Conservation (phyloP, 2,888 invertebrate genomes). For the Tetranychus truncatus region DNA sequence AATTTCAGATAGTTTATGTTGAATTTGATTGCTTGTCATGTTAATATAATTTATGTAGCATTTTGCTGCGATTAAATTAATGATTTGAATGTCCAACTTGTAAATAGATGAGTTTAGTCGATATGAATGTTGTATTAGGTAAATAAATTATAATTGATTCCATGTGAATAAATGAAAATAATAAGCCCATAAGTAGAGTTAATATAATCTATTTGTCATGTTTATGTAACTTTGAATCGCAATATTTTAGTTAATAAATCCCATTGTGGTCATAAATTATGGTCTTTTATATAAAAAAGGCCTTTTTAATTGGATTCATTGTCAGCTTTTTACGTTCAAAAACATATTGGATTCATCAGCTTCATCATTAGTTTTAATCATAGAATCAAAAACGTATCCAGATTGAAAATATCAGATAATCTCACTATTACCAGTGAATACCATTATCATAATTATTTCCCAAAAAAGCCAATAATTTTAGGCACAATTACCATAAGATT, state of each 20-base stretch:
- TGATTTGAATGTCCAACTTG: too few relatives aligned
- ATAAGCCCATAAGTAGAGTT: too few relatives aligned
- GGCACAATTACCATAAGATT: background rate
- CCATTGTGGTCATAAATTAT: conserved; percentile 1
- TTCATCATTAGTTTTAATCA: background rate
- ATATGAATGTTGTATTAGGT: too few relatives aligned
- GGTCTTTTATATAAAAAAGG: background rate
- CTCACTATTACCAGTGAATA: background rate
- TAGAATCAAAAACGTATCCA: background rate
- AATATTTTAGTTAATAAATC: conserved; percentile 1
- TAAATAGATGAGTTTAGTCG: too few relatives aligned
- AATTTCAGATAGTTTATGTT: too few relatives aligned
- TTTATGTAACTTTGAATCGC: background rate
- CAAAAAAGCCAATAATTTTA: background rate
- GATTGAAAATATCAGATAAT: background rate
- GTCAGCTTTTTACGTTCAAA: background rate
- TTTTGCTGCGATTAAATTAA: too few relatives aligned
- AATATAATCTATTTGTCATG: background rate
- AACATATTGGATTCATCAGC: background rate
- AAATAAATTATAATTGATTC: too few relatives aligned
- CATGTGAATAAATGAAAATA: too few relatives aligned
- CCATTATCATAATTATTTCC: background rate
- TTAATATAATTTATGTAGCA: too few relatives aligned
- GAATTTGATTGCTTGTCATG: too few relatives aligned
- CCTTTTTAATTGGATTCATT: background rate